Base-by-base conservation (phyloP, 2,888 invertebrate species). In the Luffia ferchaultella region DNA sequence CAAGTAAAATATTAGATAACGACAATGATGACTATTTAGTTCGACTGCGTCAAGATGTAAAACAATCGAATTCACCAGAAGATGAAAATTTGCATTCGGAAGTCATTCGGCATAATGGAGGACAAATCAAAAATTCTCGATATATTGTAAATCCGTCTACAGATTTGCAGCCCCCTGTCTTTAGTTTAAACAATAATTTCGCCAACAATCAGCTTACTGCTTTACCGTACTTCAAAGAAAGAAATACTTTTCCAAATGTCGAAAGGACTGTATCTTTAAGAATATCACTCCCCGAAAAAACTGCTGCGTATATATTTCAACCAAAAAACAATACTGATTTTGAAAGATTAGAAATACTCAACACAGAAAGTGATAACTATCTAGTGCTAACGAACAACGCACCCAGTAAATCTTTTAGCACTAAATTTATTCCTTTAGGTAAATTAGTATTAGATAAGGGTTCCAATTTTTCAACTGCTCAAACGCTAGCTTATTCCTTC, bases 361-460 rank as follows among this genome's bases (percentile, higher is more conserved):
- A 80, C 51, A 77, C 82, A n/a, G 80, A 72, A 1, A 80, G 73
- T 51, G 80, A 74, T 55, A 80, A 83, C 55, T 82, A 80, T 54
- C 68, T 80, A 52, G 73, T 82, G 42, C 57, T 82, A 47, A 70
- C 73, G 50, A 79, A 45, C 16, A 44, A 45, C 5, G 45, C 16
- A 19, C 30, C 12, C 12, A 40, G 18, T 16, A 70, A 74, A 46
- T 46, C 64, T 5, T 55, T 61, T 9, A 43, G 45, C 45, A 62
- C 66, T 15, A 71, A 61, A 51, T 70, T 73, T 49, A 71, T 76
- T 51, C 76, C 80, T 0, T 67, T 82, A n/a, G 79, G 74, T 5
- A 77, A 71, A 62, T 56, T 78, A 46, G 64, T 68, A 20, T 64
- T 64, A 53, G 68, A 70, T 67, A 73, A 76, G 68, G 67, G 67